phyloP scores from a whole-genome alignment of 2,888 invertebrate genomes.

The Amphipoea oculea region DNA sequence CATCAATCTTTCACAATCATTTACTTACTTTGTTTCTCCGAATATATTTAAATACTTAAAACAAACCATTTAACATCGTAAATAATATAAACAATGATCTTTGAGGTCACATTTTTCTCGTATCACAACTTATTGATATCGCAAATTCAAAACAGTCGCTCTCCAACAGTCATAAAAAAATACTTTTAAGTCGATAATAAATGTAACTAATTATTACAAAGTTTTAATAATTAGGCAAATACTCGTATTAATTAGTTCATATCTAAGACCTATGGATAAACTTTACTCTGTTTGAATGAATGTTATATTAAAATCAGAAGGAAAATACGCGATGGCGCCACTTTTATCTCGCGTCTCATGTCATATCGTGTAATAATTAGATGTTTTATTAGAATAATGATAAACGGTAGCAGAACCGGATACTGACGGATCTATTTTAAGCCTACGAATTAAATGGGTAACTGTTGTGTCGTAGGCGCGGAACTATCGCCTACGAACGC shows the following conservation, averaged over 20 bases:
- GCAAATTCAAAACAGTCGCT: constrained; percentile 42
- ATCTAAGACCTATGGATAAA: constrained; percentile 53
- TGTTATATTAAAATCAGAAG: constrained; percentile 32
- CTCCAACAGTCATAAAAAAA: constrained; percentile 41
- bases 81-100: constrained; percentile 59
- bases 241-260: constrained; percentile 42
- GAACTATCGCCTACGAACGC: constrained; percentile 48
- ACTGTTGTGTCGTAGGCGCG: constrained; percentile 49
- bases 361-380: constrained; percentile 56
- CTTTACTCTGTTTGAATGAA: constrained; percentile 31
- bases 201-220: constrained; percentile 61
- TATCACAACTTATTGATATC: constrained; percentile 61
- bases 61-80: constrained; percentile 52
- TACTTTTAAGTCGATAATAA: constrained; percentile 46
- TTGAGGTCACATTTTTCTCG: constrained; percentile 58
- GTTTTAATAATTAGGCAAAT: constrained; percentile 32
- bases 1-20: constrained; percentile 6
- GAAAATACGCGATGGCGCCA: constrained; percentile 56
- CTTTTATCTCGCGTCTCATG: constrained; percentile 57
- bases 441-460: constrained; percentile 51
- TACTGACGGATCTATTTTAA: constrained; percentile 54
- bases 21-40: constrained; percentile 31
- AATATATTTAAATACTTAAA: constrained; percentile 35
- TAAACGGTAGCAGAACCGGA: constrained; percentile 56
- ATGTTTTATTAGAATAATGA: constrained; percentile 60